phyloP scores from a whole-genome alignment of 2,113 vertebrate species.

The Silurus asotus region DNA sequence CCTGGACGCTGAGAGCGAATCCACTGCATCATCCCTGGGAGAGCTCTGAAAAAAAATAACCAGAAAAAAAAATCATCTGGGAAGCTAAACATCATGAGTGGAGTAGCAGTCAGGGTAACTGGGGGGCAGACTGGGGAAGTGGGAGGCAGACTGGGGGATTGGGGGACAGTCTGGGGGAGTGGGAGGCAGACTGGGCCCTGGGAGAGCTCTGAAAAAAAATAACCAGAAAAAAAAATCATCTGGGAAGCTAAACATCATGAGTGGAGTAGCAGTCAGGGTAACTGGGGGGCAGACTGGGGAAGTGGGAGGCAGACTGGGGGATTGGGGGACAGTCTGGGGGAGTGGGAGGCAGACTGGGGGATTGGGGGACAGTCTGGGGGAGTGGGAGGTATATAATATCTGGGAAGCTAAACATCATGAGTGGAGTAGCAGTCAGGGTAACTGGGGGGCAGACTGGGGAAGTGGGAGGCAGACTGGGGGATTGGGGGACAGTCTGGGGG shows the following conservation, averaged over 20 bases:
- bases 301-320: no score
- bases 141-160: no score
- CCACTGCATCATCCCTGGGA: slow-evolving; percentile 98
- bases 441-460: no score
- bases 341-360: no score
- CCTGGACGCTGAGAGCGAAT: slow-evolving; percentile 90
- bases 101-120: neutral
- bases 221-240: neutral
- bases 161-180: neutral
- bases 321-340: no score
- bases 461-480: neutral
- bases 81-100: neutral
- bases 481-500: neutral
- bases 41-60: slow-evolving; percentile 71
- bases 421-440: neutral
- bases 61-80: neutral
- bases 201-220: slow-evolving; percentile 79
- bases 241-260: neutral
- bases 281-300: no score
- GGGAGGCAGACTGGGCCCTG: slow-evolving; percentile 59
- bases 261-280: neutral
- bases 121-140: no score
- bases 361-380: neutral
- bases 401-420: no score
- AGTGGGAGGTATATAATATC: no score